Evolutionary conservation across 1,140 invertebrate genomes (phyloP), one percentile per base, ranked within the genome.

Genomic region (Drosophila nigrodunni): DNA sequence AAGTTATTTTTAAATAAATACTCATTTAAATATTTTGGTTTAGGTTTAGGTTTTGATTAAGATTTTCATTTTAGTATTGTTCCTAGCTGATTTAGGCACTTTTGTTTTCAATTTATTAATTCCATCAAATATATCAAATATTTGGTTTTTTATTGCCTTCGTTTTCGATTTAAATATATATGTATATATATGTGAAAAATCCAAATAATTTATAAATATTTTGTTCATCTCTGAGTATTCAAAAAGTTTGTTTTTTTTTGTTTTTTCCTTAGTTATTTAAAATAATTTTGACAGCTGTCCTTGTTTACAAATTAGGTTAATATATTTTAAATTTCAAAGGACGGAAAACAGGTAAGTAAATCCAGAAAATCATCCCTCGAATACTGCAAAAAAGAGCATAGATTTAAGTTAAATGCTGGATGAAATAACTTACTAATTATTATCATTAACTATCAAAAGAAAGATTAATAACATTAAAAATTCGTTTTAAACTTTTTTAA

Each of bases 21-120:
- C 41, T 55, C 25, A 46, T 57, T 57, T 50, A 35, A 52, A 41
- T 58, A 6, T 60, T 43, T 37, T 52, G 21, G n/a, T 66, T 73
- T 50, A 30, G 21, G 25, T 6, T 30, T 5, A 30, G 25, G 25
- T 30, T 30, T 30, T 2, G 25, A 6, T 30, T 30, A 30, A 30
- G 25, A 6, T 30, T 73, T 50, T 25, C 35, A 65, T 41, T 69
- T 39, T 74, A 64, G 49, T 60, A 55, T 47, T 70, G 15, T 80
- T 74, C n/a, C 30, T 44, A 44, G 70, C 66, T 69, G 60, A 57
- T 74, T 61, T 80, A 80, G 80, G 80, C 80, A 82, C 80, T 81
- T 82, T 74, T 61, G 74, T 77, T 43, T 13, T 43, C 13, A 13
- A 43, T 43, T n/a, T 13, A 43, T 13, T 43, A 13, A 43, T 43